These are phyloP conservation scores for Etia nguti DNA, from an alignment of 2,113 vertebrate genomes.

Conservation along the genomic window DNA sequence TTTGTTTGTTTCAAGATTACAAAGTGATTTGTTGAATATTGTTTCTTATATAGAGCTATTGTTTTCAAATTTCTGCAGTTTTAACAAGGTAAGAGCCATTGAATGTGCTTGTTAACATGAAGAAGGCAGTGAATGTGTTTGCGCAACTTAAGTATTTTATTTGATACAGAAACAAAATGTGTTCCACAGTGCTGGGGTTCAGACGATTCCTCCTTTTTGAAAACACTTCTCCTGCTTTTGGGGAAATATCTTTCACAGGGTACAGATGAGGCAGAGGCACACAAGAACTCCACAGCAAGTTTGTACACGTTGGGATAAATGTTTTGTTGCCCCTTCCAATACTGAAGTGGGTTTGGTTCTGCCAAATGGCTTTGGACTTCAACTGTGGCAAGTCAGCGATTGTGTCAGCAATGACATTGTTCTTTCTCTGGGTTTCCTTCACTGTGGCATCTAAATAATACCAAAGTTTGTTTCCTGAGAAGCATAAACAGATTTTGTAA, in stretches of 20 bases:
- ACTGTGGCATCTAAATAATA: too few species aligned
- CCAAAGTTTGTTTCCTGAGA: too few species aligned
- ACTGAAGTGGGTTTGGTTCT: too few species aligned
- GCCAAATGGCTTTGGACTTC: too few species aligned
- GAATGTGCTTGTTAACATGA: not conserved
- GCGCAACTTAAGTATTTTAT: not conserved
- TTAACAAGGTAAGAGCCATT: not conserved
- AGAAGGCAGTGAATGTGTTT: rapidly evolving
- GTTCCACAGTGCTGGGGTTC: rapidly evolving
- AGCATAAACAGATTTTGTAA: too few species aligned
- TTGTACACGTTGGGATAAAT: too few species aligned
- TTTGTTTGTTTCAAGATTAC: not conserved
- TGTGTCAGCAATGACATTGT: too few species aligned
- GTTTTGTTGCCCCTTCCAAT: too few species aligned
- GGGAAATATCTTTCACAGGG: not conserved
- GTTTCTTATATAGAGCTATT: rapidly evolving
- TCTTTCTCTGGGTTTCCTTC: too few species aligned
- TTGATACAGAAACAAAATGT: not conserved
- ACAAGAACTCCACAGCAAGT: too few species aligned
- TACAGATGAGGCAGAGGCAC: too few species aligned
- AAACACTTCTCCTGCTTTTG: not conserved
- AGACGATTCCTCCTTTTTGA: not conserved
- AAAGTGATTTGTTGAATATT: not conserved
- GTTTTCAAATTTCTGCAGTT: rapidly evolving
- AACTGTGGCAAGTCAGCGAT: too few species aligned